Conservation (phyloP, 2,113 vertebrate species). For the Catharus bicknelli region DNA sequence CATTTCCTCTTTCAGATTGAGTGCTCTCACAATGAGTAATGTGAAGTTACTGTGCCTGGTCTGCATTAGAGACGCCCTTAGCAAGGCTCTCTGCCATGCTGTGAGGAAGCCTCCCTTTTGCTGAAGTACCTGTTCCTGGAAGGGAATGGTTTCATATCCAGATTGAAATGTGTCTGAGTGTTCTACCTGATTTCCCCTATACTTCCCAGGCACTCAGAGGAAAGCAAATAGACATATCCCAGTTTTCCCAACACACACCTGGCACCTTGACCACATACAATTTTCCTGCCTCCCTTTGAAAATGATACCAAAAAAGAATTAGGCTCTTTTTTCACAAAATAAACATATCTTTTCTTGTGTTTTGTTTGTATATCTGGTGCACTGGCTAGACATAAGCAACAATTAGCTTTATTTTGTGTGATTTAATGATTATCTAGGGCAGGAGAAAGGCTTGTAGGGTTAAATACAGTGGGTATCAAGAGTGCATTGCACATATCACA, state of each 20-base stretch:
- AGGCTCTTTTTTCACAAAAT: background rate
- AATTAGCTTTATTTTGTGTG: background rate
- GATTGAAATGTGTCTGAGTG: background rate
- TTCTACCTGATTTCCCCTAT: background rate
- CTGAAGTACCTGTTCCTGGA: background rate
- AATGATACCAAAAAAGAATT: background rate
- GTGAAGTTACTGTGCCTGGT: background rate
- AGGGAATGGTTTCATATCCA: background rate
- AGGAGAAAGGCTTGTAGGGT: background rate
- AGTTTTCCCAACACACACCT: background rate
- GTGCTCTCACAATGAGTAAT: background rate
- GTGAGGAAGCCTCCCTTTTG: background rate
- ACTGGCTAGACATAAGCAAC: background rate
- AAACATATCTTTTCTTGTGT: background rate
- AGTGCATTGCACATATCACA: background rate
- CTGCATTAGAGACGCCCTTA: background rate
- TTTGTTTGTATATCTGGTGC: background rate
- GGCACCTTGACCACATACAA: background rate
- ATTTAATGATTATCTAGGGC: background rate
- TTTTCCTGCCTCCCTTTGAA: background rate
- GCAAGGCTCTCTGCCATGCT: background rate
- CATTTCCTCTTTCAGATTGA: background rate
- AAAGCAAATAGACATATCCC: background rate
- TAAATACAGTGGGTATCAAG: background rate
- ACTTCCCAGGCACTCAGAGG: background rate